Evolutionary conservation across 2,113 vertebrate genomes (phyloP).

Genomic region (Capra hircus): DNA sequence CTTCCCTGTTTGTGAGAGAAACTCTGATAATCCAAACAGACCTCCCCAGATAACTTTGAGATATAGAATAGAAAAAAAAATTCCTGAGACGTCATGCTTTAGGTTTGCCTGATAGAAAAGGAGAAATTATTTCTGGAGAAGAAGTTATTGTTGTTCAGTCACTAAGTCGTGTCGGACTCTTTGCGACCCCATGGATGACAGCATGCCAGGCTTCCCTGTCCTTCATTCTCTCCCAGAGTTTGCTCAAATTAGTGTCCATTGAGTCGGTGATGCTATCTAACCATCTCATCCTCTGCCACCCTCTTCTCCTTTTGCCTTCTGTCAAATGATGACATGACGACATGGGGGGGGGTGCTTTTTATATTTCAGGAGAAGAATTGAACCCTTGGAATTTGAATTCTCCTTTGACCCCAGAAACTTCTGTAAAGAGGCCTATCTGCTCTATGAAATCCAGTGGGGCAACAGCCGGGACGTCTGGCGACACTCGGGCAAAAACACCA

Average conservation of each 20-base stretch:
- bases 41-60: background rate
- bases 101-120: background rate
- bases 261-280: background rate
- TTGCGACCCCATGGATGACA: accelerated
- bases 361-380: slow-evolving; percentile 71
- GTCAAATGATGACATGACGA: background rate
- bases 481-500: background rate
- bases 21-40: background rate
- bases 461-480: background rate
- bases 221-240: background rate
- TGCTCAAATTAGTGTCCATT: background rate
- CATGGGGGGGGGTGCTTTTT: background rate
- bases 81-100: background rate
- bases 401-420: slow-evolving; percentile 36
- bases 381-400: slow-evolving; percentile 55
- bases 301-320: background rate
- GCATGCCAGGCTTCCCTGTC: background rate
- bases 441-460: slow-evolving; percentile 74
- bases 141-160: background rate
- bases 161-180: background rate
- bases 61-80: background rate
- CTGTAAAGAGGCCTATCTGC: slow-evolving; percentile 51
- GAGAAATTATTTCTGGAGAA: background rate
- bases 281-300: background rate
- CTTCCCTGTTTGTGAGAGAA: background rate